These are phyloP conservation scores for Diaphora mendica DNA, from an alignment of 2,888 invertebrate genomes.

Conservation along the genomic window DNA sequence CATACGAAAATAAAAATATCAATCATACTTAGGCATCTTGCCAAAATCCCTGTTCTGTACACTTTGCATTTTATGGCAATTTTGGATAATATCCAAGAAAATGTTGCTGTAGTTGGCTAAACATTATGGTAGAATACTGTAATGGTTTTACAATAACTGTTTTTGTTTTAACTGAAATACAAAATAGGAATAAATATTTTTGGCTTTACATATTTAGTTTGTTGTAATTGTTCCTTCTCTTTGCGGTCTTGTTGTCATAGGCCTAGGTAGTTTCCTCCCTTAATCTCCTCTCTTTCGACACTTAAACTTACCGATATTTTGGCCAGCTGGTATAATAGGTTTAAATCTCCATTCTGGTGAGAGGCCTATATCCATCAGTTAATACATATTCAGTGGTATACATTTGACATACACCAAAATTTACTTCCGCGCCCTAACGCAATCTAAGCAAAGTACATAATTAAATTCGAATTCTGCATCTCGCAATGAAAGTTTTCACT, in stretches of 20 bases:
- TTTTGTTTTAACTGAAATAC: background rate
- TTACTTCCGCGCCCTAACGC: background rate
- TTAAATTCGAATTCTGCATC: background rate
- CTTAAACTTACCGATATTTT: too few relatives aligned
- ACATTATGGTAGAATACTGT: background rate
- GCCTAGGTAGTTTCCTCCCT: too few relatives aligned
- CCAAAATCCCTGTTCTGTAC: background rate
- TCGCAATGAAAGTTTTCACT: background rate
- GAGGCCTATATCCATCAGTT: too few relatives aligned
- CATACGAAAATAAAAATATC: background rate
- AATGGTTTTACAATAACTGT: background rate
- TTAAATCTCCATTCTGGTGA: too few relatives aligned
- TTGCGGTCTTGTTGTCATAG: too few relatives aligned
- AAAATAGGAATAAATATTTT: background rate
- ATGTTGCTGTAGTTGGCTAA: background rate
- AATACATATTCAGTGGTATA: too few relatives aligned
- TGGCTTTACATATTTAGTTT: background rate
- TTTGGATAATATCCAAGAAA: conserved; percentile 7
- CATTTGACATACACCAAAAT: too few relatives aligned
- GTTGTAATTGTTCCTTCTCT: too few relatives aligned
- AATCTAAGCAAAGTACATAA: background rate
- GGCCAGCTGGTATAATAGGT: too few relatives aligned
- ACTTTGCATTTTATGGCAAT: conserved; percentile 1
- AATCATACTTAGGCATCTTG: background rate
- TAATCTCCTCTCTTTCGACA: too few relatives aligned